A percentile compares a stretch with the other conserved stretches of the same genome.
These are phyloP conservation scores for Hedychridium roseum DNA, from an alignment of 2,888 invertebrate species.

Conservation along the genomic window DNA sequence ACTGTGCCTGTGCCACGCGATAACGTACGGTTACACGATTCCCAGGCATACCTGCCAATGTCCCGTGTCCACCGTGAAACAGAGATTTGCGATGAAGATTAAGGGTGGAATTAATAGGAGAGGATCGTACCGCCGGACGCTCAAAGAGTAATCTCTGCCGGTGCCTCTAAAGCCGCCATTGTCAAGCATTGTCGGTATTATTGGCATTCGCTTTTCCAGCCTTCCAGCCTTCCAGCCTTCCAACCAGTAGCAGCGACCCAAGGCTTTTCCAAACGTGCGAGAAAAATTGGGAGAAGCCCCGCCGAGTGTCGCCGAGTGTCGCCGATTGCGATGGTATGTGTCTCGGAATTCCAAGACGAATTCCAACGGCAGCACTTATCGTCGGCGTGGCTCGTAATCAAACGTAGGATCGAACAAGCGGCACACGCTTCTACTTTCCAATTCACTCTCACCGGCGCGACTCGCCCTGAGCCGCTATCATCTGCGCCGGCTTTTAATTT, in stretches of 20 bases:
- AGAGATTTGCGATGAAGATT: slow-evolving; percentile 48
- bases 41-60: slow-evolving; percentile 39
- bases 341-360: slow-evolving; percentile 14
- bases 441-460: slow-evolving; percentile 41
- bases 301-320: too few species aligned
- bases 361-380: slow-evolving; percentile 24
- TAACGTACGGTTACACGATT: slow-evolving; percentile 32
- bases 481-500: slow-evolving; percentile 13
- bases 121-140: slow-evolving; percentile 15
- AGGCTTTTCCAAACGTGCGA: slow-evolving; percentile 2
- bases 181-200: too few species aligned
- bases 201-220: too few species aligned
- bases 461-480: slow-evolving; percentile 2
- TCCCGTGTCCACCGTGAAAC: slow-evolving; percentile 35
- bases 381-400: slow-evolving; percentile 21
- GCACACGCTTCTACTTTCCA: slow-evolving; percentile 45
- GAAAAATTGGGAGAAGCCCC: not conserved
- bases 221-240: too few species aligned
- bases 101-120: slow-evolving; percentile 46
- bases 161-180: too few species aligned
- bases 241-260: slow-evolving; percentile 11
- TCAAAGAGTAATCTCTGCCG: slow-evolving; percentile 2
- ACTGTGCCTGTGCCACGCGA: slow-evolving; percentile 22
- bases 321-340: not conserved
- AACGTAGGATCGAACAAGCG: slow-evolving; percentile 11